Evolutionary conservation across 1,140 invertebrate genomes (phyloP).

Genomic region (Stratiolaelaps scimitus): DNA sequence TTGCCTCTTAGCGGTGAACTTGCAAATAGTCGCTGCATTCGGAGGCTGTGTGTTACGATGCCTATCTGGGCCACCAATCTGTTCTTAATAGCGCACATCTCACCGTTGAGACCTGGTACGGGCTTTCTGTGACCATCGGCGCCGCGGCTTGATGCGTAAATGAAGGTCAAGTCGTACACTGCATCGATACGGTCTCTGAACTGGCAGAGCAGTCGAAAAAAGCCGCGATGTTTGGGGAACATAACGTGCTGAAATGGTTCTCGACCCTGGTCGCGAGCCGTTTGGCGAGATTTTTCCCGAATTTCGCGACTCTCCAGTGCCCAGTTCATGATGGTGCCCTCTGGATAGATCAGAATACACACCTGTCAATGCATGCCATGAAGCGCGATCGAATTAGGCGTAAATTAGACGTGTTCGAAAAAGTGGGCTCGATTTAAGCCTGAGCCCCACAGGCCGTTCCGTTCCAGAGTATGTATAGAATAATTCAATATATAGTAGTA

Average conservation of each 20-base stretch:
- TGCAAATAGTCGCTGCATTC: no score
- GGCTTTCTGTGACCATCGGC: conserved; percentile 30
- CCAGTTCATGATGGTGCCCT: conserved; percentile 46
- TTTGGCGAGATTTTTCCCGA: no score
- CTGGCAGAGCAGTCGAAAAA: conserved; percentile 42
- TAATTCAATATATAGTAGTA: no score
- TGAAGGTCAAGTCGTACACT: conserved; percentile 48
- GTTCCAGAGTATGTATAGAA: no score
- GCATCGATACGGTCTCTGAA: conserved; percentile 41
- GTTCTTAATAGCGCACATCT: no score
- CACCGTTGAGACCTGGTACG: conserved; percentile 36
- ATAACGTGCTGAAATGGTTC: conserved; percentile 43
- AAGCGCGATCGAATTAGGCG: conserved; percentile 16
- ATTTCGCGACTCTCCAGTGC: conserved; percentile 36
- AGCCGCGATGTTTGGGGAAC: conserved; percentile 43
- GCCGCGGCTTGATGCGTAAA: conserved; percentile 39
- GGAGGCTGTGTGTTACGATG: no score
- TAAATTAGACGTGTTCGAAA: no score
- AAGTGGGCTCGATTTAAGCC: no score
- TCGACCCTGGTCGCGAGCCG: conserved; percentile 29
- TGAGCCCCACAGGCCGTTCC: no score
- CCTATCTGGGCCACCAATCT: not conserved
- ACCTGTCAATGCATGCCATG: conserved; percentile 37
- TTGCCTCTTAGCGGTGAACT: no score
- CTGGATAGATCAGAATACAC: conserved; percentile 50